Conservation (phyloP, 2,888 invertebrate species). For the Suillia variegata region DNA sequence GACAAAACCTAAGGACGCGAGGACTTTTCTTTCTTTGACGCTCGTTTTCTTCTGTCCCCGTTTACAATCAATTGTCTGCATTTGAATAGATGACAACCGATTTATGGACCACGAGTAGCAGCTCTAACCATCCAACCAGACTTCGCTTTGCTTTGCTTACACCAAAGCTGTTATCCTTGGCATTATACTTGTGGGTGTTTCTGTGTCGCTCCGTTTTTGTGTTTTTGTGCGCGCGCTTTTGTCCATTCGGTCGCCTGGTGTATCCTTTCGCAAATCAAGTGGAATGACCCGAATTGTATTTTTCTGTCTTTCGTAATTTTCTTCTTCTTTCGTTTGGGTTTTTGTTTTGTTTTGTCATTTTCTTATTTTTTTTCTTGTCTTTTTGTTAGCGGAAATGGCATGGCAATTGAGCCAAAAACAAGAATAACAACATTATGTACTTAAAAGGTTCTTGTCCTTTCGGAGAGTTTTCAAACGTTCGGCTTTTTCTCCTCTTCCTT, state of each 20-base stretch:
- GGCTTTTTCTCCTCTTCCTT: too few species aligned
- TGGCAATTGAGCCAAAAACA: too few species aligned
- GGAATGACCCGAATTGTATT: slow-evolving; percentile 48
- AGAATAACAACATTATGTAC: too few species aligned
- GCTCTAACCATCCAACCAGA: too few species aligned
- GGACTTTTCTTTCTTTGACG: too few species aligned
- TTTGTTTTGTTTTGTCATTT: slow-evolving; percentile 11
- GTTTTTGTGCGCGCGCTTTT: slow-evolving; percentile 39
- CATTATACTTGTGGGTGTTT: slow-evolving; percentile 1
- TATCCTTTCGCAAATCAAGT: slow-evolving; percentile 53
- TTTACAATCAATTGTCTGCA: slow-evolving; percentile 48
- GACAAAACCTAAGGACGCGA: too few species aligned
- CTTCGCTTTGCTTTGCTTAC: neutral
- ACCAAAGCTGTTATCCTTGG: slow-evolving; percentile 9
- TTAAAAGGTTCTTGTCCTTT: too few species aligned
- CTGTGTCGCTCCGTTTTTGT: slow-evolving; percentile 28
- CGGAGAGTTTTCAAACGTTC: too few species aligned
- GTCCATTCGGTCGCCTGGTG: too few species aligned
- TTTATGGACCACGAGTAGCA: slow-evolving; percentile 51
- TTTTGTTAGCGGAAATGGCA: too few species aligned
- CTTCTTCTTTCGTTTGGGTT: slow-evolving; percentile 1
- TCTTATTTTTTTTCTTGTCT: slow-evolving; percentile 16
- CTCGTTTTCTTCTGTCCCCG: neutral
- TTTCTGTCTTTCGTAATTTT: slow-evolving; percentile 27
- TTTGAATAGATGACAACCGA: slow-evolving; percentile 54